Percentiles rank a stretch among this genome's conserved stretches.
These are phyloP conservation scores for Apeltes quadracus DNA, from an alignment of 2,113 vertebrate genomes.

Conservation along the genomic window DNA sequence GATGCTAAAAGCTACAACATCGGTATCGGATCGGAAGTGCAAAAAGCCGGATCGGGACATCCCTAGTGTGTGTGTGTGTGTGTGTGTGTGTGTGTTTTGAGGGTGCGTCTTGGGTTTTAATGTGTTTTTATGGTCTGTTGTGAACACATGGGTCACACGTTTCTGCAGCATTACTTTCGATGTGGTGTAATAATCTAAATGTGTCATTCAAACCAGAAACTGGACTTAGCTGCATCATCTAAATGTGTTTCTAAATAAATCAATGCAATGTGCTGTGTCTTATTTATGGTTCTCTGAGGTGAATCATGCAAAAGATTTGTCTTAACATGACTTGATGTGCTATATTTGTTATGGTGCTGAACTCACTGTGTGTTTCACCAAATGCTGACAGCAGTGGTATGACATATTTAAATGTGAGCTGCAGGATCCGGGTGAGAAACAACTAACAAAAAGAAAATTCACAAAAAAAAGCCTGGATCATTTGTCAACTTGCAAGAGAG, in stretches of 20 bases:
- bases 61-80: constrained; percentile 28
- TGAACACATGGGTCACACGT: constrained; percentile 22
- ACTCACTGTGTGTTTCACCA: neutral
- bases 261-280: constrained; percentile 41
- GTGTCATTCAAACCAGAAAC: constrained; percentile 51
- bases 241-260: constrained; percentile 66
- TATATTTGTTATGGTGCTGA: neutral
- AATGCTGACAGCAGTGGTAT: neutral
- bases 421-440: neutral
- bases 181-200: constrained; percentile 36
- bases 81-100: constrained; percentile 40
- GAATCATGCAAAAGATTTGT: neutral
- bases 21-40: too few relatives aligned
- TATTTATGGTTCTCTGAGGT: neutral
- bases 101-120: constrained; percentile 10
- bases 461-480: neutral
- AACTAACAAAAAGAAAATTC: neutral
- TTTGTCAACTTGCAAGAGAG: neutral
- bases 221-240: constrained; percentile 38
- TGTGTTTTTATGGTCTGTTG: constrained; percentile 15
- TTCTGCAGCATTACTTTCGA: constrained; percentile 21
- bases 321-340: neutral
- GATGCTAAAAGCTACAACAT: too few relatives aligned
- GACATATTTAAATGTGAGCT: neutral
- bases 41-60: too few relatives aligned